Percentiles rank a stretch among this genome's conserved stretches.
Conservation (phyloP, 1,140 invertebrate species). For the Coptotermes formosanus region DNA sequence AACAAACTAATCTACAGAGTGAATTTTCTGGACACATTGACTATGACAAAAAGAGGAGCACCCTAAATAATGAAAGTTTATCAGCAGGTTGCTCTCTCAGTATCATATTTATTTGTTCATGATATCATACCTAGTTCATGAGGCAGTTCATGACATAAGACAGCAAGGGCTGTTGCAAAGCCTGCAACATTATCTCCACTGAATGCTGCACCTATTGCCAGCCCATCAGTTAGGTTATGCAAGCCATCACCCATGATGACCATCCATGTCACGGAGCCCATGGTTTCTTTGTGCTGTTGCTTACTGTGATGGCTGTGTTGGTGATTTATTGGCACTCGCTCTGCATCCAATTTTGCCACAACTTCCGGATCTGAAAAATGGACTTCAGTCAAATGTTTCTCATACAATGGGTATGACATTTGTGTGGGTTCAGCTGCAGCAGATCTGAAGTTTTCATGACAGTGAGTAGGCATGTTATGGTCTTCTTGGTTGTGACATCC, state of each 20-base stretch:
- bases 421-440: no score
- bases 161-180: conserved; percentile 73
- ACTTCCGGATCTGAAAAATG: background rate
- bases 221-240: conserved; percentile 77
- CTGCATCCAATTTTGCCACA: background rate
- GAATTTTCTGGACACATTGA: no score
- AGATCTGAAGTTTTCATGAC: no score
- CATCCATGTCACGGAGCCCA: conserved; percentile 65
- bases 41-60: no score
- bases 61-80: no score
- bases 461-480: no score
- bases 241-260: conserved; percentile 77
- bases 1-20: no score
- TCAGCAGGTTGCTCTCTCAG: no score
- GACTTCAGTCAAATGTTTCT: background rate
- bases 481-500: no score
- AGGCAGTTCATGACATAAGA: conserved; percentile 79
- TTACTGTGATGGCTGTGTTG: background rate
- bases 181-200: conserved; percentile 67
- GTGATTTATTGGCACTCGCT: background rate
- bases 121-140: conserved; percentile 65
- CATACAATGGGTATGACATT: no score
- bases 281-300: conserved; percentile 12
- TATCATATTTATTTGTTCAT: no score
- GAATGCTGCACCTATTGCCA: conserved; percentile 79